These are phyloP conservation scores for Drosophila ficusphila DNA, from an alignment of 1,140 invertebrate genomes.

Conservation along the genomic window DNA sequence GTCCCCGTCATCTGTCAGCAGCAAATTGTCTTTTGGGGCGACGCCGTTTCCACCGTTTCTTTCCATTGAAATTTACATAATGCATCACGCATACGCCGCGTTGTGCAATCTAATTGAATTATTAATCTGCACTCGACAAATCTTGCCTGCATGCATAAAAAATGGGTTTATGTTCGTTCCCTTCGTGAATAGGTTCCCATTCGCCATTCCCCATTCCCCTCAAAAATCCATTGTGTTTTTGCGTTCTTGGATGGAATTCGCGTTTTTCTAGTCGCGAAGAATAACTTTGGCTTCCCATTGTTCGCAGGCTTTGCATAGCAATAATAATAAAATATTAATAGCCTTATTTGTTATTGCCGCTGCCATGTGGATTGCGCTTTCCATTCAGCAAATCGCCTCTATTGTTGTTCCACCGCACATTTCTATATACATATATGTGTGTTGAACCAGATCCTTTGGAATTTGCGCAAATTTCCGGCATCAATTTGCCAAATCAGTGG, in stretches of 20 bases:
- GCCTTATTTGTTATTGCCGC: constrained; percentile 63
- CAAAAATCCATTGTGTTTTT: constrained; percentile 43
- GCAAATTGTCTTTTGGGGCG: constrained; percentile 26
- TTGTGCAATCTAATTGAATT: constrained; percentile 74
- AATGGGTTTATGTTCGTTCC: constrained; percentile 15
- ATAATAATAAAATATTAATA: constrained; percentile 79
- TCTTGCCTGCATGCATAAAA: constrained; percentile 42
- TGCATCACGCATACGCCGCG: constrained; percentile 61
- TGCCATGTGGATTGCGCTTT: constrained; percentile 20
- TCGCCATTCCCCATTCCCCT: background rate
- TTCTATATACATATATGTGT: background rate
- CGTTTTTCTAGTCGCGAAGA: constrained; percentile 52
- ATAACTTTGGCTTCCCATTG: constrained; percentile 58
- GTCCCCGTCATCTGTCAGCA: constrained; percentile 21
- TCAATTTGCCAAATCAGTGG: constrained; percentile 60
- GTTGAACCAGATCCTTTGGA: constrained; percentile 39
- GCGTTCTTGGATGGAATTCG: constrained; percentile 52
- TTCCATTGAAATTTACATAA: constrained; percentile 47
- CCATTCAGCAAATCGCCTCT: constrained; percentile 34
- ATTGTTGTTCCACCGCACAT: constrained; percentile 22
- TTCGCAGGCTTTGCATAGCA: constrained; percentile 68
- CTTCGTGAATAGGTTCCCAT: background rate
- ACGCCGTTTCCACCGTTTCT: background rate
- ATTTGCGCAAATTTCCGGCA: constrained; percentile 69
- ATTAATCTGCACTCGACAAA: constrained; percentile 65